phyloP scores from a whole-genome alignment of 2,797 vertebrate genomes.

The Hylomyscus alleni region DNA sequence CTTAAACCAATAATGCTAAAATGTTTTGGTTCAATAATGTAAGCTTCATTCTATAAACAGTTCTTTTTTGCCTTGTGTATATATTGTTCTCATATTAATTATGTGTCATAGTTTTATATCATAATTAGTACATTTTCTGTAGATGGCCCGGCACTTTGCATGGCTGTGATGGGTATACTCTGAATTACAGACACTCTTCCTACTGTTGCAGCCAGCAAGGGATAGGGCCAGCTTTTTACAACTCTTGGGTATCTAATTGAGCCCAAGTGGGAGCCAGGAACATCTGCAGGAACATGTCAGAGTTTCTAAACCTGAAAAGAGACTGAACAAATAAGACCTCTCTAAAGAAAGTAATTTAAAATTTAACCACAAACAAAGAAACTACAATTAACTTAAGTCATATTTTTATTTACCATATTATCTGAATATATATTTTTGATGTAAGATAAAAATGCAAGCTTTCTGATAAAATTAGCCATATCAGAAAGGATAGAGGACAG shows the following conservation, averaged over 20 bases:
- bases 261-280: too few species aligned
- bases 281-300: background rate
- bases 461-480: background rate
- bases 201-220: too few species aligned
- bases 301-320: background rate
- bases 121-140: too few species aligned
- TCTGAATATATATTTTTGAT: background rate
- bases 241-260: too few species aligned
- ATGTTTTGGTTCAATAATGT: background rate
- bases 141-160: too few species aligned
- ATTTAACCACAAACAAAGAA: background rate
- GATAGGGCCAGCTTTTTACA: too few species aligned
- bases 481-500: background rate
- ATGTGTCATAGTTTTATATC: background rate
- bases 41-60: background rate
- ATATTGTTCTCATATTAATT: background rate
- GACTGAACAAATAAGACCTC: background rate
- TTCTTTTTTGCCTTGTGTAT: background rate
- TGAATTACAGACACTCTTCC: too few species aligned
- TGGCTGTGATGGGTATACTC: too few species aligned
- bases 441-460: background rate
- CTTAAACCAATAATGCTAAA: background rate
- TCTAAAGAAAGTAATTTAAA: constrained; percentile 7
- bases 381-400: background rate
- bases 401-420: background rate